Conservation (phyloP, 2,113 vertebrate genomes). For the Gopherus flavomarginatus region DNA sequence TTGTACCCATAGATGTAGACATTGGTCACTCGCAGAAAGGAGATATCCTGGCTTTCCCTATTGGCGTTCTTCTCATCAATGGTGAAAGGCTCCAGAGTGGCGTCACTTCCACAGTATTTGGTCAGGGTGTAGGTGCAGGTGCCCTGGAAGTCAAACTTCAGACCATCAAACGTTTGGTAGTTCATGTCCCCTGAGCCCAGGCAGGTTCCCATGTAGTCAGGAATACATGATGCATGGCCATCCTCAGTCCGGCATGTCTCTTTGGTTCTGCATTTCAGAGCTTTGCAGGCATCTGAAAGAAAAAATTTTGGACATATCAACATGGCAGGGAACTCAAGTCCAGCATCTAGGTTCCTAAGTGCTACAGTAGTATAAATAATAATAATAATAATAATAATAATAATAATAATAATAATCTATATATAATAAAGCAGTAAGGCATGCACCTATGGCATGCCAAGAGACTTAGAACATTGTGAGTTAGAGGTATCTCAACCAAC, state of each 20-base stretch:
- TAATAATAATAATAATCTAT: not conserved
- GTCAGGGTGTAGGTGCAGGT: slow-evolving; percentile 42
- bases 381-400: not conserved
- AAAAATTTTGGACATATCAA: not conserved
- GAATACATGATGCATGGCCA: slow-evolving; percentile 16
- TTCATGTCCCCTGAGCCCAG: slow-evolving; percentile 66
- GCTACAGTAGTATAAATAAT: too few species aligned
- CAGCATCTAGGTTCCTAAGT: not conserved
- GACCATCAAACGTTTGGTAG: slow-evolving; percentile 69
- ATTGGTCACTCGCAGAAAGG: slow-evolving; percentile 53
- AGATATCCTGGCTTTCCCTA: slow-evolving; percentile 26
- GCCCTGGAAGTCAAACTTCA: slow-evolving; percentile 36
- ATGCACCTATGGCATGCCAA: not conserved
- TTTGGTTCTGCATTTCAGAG: slow-evolving; percentile 11
- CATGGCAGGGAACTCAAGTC: not conserved
- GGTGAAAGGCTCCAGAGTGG: not conserved
- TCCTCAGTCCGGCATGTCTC: slow-evolving; percentile 14
- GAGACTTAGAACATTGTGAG: not conserved
- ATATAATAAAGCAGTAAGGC: not conserved
- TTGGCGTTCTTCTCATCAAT: slow-evolving; percentile 29
- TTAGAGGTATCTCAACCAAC: not conserved
- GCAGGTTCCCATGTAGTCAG: slow-evolving; percentile 40
- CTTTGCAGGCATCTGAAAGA: slow-evolving; percentile 79
- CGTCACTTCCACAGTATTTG: not conserved
- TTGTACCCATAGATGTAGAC: slow-evolving; percentile 64